These are phyloP conservation scores for Sarcoramphus papa DNA, from an alignment of 2,797 vertebrate species.

Conservation along the genomic window DNA sequence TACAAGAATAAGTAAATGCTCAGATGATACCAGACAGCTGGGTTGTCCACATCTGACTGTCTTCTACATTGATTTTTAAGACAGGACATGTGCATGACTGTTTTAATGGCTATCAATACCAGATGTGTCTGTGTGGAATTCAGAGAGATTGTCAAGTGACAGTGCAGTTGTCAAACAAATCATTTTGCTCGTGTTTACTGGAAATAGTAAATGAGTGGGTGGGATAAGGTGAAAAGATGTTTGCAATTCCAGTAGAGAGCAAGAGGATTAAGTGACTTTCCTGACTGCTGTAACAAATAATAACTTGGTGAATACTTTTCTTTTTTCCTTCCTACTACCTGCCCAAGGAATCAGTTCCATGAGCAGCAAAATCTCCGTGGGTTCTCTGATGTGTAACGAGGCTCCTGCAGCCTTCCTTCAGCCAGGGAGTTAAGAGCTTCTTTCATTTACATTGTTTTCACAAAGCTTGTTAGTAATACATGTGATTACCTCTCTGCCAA, in stretches of 20 bases:
- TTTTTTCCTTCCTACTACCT: not conserved
- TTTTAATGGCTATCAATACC: not conserved
- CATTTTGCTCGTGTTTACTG: not conserved
- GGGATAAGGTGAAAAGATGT: not conserved
- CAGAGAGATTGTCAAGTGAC: not conserved
- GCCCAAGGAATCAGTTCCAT: not conserved
- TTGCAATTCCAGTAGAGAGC: not conserved
- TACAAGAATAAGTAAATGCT: not conserved
- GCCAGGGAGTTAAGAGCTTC: not conserved
- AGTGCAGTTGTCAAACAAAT: constrained; percentile 23
- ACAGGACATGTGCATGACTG: not conserved
- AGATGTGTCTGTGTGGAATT: not conserved
- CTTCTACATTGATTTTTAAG: not conserved
- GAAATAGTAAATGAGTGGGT: not conserved
- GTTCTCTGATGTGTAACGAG: not conserved
- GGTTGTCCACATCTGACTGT: not conserved
- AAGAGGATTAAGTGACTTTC: not conserved
- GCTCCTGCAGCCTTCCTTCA: not conserved
- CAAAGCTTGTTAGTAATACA: not conserved
- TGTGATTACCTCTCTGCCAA: not conserved
- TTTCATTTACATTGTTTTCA: not conserved
- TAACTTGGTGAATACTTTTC: not conserved
- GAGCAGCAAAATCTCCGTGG: not conserved
- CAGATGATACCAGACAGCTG: not conserved
- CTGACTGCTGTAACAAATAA: not conserved